Percentiles rank a stretch among this genome's conserved stretches.
Evolutionary conservation across 35 echinoderm and acorn worm species (phyloP).

Genomic region (Nesometra sesokonis): DNA sequence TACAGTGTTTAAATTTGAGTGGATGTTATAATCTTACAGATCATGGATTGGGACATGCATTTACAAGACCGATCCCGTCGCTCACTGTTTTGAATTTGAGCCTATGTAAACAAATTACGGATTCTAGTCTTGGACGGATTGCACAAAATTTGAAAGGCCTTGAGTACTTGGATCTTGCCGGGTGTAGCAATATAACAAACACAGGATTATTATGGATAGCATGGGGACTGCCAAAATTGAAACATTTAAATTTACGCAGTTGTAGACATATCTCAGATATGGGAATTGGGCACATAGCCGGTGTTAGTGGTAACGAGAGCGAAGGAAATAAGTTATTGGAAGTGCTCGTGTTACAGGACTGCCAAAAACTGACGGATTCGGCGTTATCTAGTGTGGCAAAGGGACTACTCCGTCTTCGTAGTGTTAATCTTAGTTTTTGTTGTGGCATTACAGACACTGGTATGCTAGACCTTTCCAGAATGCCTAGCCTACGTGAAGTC

Average conservation of each 20-base stretch:
- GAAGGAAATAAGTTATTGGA: slow-evolving; percentile 69
- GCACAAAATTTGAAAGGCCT: slow-evolving; percentile 83
- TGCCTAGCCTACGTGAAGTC: slow-evolving; percentile 80
- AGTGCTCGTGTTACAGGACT: slow-evolving; percentile 81
- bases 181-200: slow-evolving; percentile 94
- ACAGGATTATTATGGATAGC: slow-evolving; percentile 83
- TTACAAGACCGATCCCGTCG: slow-evolving; percentile 63
- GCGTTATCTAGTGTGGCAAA: slow-evolving; percentile 70
- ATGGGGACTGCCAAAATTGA: slow-evolving; percentile 72
- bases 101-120: slow-evolving; percentile 98
- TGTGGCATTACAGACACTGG: slow-evolving; percentile 90
- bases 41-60: slow-evolving; percentile 79
- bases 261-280: slow-evolving; percentile 83
- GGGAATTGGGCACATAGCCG: slow-evolving; percentile 76
- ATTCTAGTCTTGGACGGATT: slow-evolving; percentile 81
- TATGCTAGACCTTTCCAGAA: slow-evolving; percentile 83
- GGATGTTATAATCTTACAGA: slow-evolving; percentile 98
- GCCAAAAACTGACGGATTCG: slow-evolving; percentile 82
- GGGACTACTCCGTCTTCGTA: slow-evolving; percentile 65
- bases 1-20: slow-evolving; percentile 96
- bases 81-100: slow-evolving; percentile 91
- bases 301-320: slow-evolving; percentile 29
- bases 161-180: slow-evolving; percentile 76
- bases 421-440: slow-evolving; percentile 91
- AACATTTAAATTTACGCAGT: slow-evolving; percentile 88